A percentile compares a stretch with the other conserved stretches of the same genome.
Evolutionary conservation across 2,113 vertebrate genomes (phyloP).

Genomic region (Setophaga kirtlandii): DNA sequence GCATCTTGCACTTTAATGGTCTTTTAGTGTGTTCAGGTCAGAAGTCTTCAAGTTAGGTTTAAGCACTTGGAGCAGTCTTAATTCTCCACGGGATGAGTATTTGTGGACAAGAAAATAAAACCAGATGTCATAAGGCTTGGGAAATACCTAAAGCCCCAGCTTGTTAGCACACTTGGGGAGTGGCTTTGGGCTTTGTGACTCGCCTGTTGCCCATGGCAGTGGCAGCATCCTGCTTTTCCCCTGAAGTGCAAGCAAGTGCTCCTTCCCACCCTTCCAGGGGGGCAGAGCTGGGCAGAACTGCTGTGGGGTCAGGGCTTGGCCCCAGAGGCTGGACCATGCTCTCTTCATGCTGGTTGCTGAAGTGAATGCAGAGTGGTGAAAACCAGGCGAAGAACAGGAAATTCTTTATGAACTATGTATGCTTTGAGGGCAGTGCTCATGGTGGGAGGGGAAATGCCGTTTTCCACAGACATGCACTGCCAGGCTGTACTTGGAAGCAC

Average conservation of each 20-base stretch:
- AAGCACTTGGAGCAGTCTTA: not conserved
- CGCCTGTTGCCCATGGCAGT: fast-evolving
- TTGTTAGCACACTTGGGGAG: not conserved
- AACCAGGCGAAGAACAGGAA: not conserved
- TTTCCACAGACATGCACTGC: not conserved
- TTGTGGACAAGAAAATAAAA: not conserved
- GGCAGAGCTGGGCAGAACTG: not conserved
- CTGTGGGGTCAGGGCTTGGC: not conserved
- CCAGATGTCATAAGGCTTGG: not conserved
- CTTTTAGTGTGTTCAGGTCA: not conserved
- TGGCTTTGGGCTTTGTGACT: not conserved
- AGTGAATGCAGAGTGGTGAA: not conserved
- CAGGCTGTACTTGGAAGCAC: not conserved
- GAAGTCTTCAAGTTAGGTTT: not conserved
- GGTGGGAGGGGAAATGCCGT: not conserved
- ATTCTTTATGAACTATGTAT: not conserved
- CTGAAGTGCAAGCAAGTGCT: not conserved
- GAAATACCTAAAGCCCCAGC: not conserved
- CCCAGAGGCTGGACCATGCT: not conserved
- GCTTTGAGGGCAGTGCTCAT: not conserved
- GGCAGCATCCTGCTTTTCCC: not conserved
- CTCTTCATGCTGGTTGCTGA: not conserved
- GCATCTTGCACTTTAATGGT: not conserved
- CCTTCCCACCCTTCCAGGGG: not conserved
- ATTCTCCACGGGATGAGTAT: not conserved